Evolutionary conservation across 2,797 vertebrate genomes (phyloP), one percentile per base, ranked within the genome.

Genomic region (Gymnothorax reevesii): DNA sequence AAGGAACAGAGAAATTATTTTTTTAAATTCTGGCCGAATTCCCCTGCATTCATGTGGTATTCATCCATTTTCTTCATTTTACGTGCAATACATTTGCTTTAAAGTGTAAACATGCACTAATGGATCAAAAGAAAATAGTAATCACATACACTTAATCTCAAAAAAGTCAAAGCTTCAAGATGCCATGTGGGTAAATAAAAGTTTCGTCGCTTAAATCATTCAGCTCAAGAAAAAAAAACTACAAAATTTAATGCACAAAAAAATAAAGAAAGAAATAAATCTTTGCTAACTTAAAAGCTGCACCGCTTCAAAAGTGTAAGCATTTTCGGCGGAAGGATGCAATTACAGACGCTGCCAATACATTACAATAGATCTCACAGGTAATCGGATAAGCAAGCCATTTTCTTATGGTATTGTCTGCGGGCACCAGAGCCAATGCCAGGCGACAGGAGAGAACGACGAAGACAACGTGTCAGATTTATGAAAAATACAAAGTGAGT

Each of bases 121-220:
- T 88, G 92, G 94, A 94, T 95, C 95, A 95, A 96, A 95, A 95
- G 95, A 95, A 93, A 93, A 93, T 90, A 94, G 92, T 93, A 94
- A 96, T 93, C 91, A 94, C 90, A 92, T 95, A 95, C 88, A 92
- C 93, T 91, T 94, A 86, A 87, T 88, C 92, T 95, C 94, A 93
- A 94, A 91, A 94, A 95, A 90, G 93, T 83, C 85, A 90, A 93
- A 94, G 90, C 92, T 91, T 93, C 94, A 93, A 91, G 93, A 95
- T 89, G 89, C 86, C 92, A 92, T 94, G 93, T 89, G 88, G 87
- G 93, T 93, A 89, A 93, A 93, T 89, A 73, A 94, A 91, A 95
- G 94, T 90, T 91, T 93, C 94, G 92, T 95, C 90, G 91, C 94
- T 93, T 93, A 92, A 95, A 95, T 96, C 95, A 94, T 93, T 94